Conservation (phyloP, 2,888 invertebrate species). For the Drosophila incognita region DNA sequence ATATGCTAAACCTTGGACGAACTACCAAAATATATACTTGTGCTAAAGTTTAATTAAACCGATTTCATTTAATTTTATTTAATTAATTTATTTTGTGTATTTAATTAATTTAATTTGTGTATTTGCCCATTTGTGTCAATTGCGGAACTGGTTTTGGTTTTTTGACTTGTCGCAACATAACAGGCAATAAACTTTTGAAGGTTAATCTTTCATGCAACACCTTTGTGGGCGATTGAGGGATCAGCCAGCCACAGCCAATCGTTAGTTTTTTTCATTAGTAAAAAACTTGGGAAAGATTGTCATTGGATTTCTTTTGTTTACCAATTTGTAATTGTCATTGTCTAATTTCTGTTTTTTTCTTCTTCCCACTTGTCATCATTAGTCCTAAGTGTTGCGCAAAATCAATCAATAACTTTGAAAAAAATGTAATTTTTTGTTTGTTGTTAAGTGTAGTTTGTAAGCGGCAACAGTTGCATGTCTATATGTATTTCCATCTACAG, state of each 20-base stretch:
- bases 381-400: conserved; percentile 39
- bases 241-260: conserved; percentile 36
- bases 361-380: conserved; percentile 45
- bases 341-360: conserved; percentile 1
- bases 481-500: neutral
- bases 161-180: conserved; percentile 44
- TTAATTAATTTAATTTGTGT: neutral
- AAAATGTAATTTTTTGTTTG: conserved; percentile 5
- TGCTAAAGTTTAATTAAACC: neutral
- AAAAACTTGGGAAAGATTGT: conserved; percentile 49
- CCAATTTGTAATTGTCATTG: conserved; percentile 31
- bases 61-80: neutral
- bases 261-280: conserved; percentile 65
- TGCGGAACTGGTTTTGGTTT: conserved; percentile 64
- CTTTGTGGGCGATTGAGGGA: conserved; percentile 4
- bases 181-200: conserved; percentile 52
- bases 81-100: too few relatives aligned
- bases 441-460: conserved; percentile 20
- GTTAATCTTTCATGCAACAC: conserved; percentile 68
- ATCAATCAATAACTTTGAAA: conserved; percentile 13
- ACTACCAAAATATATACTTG: neutral
- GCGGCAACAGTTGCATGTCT: neutral
- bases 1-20: neutral
- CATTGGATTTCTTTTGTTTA: conserved; percentile 9
- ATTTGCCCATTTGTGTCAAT: conserved; percentile 29